Conservation (phyloP, 2,113 vertebrate genomes). For the Crotalus horridus region DNA sequence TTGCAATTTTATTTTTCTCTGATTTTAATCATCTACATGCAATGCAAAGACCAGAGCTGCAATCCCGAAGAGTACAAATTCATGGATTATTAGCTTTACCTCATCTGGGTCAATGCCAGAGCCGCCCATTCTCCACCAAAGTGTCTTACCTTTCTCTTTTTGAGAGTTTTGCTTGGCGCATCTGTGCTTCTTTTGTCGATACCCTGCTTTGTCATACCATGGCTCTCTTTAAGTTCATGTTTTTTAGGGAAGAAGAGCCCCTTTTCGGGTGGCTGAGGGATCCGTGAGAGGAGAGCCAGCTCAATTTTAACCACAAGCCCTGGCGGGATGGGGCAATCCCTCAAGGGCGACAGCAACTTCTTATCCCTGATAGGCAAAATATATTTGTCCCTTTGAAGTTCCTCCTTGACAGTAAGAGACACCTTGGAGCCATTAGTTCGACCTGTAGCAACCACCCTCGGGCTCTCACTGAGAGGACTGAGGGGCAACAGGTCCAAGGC, state of each 20-base stretch:
- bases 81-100: background rate
- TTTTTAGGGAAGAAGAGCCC: constrained; percentile 34
- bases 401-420: constrained; percentile 42
- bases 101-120: background rate
- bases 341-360: constrained; percentile 48
- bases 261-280: constrained; percentile 67
- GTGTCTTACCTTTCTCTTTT: constrained; percentile 76
- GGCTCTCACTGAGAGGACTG: constrained; percentile 59
- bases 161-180: constrained; percentile 55
- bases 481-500: constrained; percentile 34
- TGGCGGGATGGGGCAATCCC: constrained; percentile 9
- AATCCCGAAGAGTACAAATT: background rate
- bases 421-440: constrained; percentile 59
- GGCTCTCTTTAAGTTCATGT: constrained; percentile 29
- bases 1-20: background rate
- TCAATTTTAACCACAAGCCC: constrained; percentile 84
- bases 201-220: constrained; percentile 53
- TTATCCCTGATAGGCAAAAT: constrained; percentile 50
- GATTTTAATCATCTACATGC: background rate
- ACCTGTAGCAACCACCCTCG: constrained; percentile 9
- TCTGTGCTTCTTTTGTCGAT: constrained; percentile 54
- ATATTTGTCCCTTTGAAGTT: constrained; percentile 58
- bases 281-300: constrained; percentile 76
- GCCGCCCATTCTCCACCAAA: background rate
- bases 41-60: background rate